phyloP scores from a whole-genome alignment of 1,140 invertebrate species.

The Eupristina koningsbergeri region DNA sequence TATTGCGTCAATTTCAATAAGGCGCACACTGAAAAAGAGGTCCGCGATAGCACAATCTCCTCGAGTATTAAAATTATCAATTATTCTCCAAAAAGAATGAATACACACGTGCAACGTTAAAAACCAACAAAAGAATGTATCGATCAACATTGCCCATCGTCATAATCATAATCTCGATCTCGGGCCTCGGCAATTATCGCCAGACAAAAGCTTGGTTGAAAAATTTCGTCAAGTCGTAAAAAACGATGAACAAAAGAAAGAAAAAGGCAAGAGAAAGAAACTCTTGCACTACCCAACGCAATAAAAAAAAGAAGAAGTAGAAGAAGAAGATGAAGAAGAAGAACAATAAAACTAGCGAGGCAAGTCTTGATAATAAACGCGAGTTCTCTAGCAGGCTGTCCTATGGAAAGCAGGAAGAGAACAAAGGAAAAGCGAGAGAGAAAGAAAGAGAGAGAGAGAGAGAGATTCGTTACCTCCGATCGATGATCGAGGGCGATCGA shows the following conservation, averaged over 20 bases:
- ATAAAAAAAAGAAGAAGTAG: not conserved
- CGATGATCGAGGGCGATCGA: not conserved
- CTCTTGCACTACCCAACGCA: not conserved
- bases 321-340: not conserved
- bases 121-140: not conserved
- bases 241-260: not conserved
- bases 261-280: not conserved
- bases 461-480: constrained; percentile 16
- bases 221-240: constrained; percentile 18
- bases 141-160: not conserved
- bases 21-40: not conserved
- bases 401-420: not conserved
- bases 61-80: not conserved
- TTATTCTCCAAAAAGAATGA: not conserved
- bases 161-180: too few relatives aligned
- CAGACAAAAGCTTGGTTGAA: not conserved
- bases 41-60: not conserved
- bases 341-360: constrained; percentile 4
- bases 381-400: not conserved
- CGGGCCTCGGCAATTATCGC: too few relatives aligned
- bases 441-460: not conserved
- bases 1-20: not conserved
- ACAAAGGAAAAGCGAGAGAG: constrained; percentile 14
- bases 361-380: not conserved
- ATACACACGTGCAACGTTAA: not conserved